phyloP scores from a whole-genome alignment of 30 jellyfish, hydroid and myxozoan genomes.

The Rhopilema esculentum region DNA sequence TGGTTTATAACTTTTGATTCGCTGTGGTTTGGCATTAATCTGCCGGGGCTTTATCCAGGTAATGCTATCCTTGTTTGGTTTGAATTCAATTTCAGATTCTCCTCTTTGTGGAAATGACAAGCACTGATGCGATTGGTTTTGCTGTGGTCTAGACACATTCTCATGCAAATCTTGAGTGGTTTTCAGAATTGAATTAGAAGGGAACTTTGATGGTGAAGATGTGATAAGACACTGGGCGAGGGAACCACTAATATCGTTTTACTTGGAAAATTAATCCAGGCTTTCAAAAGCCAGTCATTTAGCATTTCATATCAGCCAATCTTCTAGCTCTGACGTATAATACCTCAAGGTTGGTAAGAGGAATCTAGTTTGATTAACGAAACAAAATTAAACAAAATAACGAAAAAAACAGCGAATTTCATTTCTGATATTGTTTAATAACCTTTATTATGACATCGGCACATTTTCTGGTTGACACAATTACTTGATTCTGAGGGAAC shows the following conservation, averaged over 20 bases:
- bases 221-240: not conserved
- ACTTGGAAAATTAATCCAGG: not conserved
- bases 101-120: not conserved
- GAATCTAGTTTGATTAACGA: not conserved
- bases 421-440: too few species aligned
- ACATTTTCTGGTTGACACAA: not conserved
- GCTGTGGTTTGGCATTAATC: conserved; percentile 9
- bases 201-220: not conserved
- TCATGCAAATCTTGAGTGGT: conserved; percentile 13
- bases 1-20: not conserved
- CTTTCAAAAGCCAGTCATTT: not conserved
- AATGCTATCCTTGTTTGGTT: conserved; percentile 5
- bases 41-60: conserved; percentile 49
- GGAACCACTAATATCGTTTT: not conserved
- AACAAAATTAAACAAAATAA: not conserved
- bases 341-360: not conserved
- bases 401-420: too few species aligned
- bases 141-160: conserved; percentile 56
- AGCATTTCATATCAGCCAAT: too few species aligned
- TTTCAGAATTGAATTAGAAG: conserved; percentile 9
- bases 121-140: conserved; percentile 37
- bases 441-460: not conserved
- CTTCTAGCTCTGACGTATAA: too few species aligned
- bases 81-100: conserved; percentile 35
- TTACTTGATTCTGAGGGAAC: too few species aligned